Percentiles rank a stretch among this genome's conserved stretches.
These are phyloP conservation scores for Microcebus murinus DNA, from an alignment of 2,113 vertebrate genomes.

Conservation along the genomic window DNA sequence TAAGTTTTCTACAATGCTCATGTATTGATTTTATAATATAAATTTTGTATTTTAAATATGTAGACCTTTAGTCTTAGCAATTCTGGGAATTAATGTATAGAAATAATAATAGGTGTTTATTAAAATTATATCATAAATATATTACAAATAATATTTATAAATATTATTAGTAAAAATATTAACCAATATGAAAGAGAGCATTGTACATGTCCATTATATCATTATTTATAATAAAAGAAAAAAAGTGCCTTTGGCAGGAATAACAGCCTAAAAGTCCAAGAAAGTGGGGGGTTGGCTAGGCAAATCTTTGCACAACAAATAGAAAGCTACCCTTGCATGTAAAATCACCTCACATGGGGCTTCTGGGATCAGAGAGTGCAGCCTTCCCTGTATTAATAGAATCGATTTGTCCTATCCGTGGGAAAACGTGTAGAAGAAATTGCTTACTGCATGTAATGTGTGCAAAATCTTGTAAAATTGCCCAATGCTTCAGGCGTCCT, in stretches of 20 bases:
- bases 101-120: neutral
- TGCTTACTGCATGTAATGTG: neutral
- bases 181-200: neutral
- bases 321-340: neutral
- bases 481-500: neutral
- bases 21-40: neutral
- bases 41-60: neutral
- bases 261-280: neutral
- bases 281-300: too few relatives aligned
- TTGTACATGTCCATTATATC: neutral
- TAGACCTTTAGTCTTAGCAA: neutral
- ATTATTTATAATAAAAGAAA: neutral
- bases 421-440: neutral
- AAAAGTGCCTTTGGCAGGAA: neutral
- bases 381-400: too few relatives aligned
- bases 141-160: neutral
- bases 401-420: neutral
- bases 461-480: neutral
- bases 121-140: neutral
- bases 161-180: neutral
- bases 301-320: neutral
- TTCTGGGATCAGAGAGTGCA: too few relatives aligned
- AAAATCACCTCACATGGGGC: too few relatives aligned
- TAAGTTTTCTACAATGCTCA: neutral
- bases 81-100: neutral